Conservation (phyloP, 2,888 invertebrate genomes). For the Keiferia lycopersicella region DNA sequence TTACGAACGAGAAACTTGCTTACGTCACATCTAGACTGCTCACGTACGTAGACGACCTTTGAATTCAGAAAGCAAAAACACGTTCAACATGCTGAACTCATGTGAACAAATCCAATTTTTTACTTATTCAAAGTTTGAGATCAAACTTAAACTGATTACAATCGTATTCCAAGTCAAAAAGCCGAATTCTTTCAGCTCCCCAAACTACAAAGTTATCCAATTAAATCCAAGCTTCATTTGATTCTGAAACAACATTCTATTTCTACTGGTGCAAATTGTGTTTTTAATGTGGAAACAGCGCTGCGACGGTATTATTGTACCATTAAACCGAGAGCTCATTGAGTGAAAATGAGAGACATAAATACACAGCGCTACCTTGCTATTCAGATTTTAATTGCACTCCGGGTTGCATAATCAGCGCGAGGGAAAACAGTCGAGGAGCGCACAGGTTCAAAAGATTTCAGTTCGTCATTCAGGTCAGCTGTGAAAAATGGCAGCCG, state of each 20-base stretch:
- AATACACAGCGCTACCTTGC: conserved; percentile 18
- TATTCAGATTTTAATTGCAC: conserved; percentile 23
- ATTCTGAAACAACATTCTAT: conserved; percentile 6
- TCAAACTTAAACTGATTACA: neutral
- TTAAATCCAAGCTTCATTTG: conserved; percentile 6
- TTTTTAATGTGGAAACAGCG: conserved; percentile 11
- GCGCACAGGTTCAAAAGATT: conserved; percentile 21
- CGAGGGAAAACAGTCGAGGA: conserved; percentile 15
- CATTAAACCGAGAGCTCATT: conserved; percentile 19
- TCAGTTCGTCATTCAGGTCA: conserved; percentile 20
- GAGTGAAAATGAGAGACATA: conserved; percentile 16
- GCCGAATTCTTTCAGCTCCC: neutral
- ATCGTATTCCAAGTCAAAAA: neutral
- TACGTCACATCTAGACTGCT: conserved; percentile 1
- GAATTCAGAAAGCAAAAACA: neutral
- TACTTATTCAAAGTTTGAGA: neutral
- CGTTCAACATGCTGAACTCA: neutral
- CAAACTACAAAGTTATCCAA: neutral
- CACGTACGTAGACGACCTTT: conserved; percentile 9
- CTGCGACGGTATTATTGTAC: conserved; percentile 16
- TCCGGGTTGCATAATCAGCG: conserved; percentile 14
- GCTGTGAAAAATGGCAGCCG: neutral
- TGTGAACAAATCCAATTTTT: neutral
- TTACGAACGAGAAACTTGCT: conserved; percentile 2
- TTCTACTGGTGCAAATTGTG: conserved; percentile 1